These are phyloP conservation scores for Toxotes chatareus DNA, from an alignment of 2,113 vertebrate genomes.

Conservation along the genomic window DNA sequence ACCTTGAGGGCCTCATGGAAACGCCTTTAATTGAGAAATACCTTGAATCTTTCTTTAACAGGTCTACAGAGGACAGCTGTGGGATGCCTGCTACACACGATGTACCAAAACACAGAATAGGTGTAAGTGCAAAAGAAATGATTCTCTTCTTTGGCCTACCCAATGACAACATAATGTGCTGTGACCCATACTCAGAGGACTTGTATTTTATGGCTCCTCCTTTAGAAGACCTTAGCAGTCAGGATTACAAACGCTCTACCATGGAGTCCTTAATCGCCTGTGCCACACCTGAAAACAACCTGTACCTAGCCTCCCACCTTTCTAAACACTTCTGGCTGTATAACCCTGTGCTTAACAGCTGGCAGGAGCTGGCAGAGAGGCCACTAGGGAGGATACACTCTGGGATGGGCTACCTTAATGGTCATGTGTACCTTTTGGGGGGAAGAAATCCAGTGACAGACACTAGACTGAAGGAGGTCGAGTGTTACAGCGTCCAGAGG, in stretches of 20 bases:
- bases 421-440: constrained; percentile 89
- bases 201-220: constrained; percentile 89
- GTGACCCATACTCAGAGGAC: constrained; percentile 88
- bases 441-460: constrained; percentile 88
- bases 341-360: constrained; percentile 86
- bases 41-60: constrained; percentile 71
- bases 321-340: constrained; percentile 91
- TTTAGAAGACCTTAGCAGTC: constrained; percentile 84
- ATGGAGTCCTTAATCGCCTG: constrained; percentile 88
- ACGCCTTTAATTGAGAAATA: constrained; percentile 76
- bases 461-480: constrained; percentile 88
- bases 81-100: constrained; percentile 60
- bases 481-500: constrained; percentile 91
- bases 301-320: constrained; percentile 89
- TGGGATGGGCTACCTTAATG: constrained; percentile 89
- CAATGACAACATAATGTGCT: constrained; percentile 90
- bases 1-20: constrained; percentile 82
- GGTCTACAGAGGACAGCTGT: constrained; percentile 69
- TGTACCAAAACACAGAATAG: constrained; percentile 84
- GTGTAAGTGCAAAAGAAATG: constrained; percentile 89
- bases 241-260: constrained; percentile 86
- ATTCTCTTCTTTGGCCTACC: constrained; percentile 90
- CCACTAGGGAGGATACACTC: constrained; percentile 87
- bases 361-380: constrained; percentile 89
- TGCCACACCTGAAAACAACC: constrained; percentile 87